phyloP scores from a whole-genome alignment of 2,797 vertebrate genomes.

The Argya squamiceps region DNA sequence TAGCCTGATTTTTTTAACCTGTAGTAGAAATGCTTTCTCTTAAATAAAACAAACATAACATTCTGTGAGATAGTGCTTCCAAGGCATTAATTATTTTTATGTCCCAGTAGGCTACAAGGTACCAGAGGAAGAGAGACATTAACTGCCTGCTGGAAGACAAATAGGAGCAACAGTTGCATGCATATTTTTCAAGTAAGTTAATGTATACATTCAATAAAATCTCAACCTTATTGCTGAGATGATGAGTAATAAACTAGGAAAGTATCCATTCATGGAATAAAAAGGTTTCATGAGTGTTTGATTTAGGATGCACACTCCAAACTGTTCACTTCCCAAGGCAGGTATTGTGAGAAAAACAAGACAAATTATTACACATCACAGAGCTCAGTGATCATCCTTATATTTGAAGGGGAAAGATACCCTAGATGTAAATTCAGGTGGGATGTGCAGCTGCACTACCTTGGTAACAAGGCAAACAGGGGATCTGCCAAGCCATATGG shows the following conservation, averaged over 20 bases:
- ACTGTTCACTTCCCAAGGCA: background rate
- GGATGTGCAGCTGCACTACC: background rate
- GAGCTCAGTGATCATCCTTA: background rate
- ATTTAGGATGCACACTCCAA: background rate
- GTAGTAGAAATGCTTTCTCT: background rate
- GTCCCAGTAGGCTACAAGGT: background rate
- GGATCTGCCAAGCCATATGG: background rate
- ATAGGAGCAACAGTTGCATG: background rate
- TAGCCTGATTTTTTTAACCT: background rate
- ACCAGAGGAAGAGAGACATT: background rate
- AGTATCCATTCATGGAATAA: background rate
- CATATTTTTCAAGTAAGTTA: background rate
- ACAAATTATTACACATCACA: background rate
- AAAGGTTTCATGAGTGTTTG: background rate
- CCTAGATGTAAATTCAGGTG: background rate
- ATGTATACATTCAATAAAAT: background rate
- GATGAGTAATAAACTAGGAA: background rate
- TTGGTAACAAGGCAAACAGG: background rate
- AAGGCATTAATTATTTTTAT: conserved; percentile 1
- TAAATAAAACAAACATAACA: background rate
- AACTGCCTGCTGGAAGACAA: conserved; percentile 8
- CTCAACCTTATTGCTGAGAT: background rate
- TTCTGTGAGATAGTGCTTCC: background rate
- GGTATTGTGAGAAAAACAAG: background rate
- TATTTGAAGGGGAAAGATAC: background rate